phyloP scores from a whole-genome alignment of 2,797 vertebrate genomes.

The Antennarius maculatus region DNA sequence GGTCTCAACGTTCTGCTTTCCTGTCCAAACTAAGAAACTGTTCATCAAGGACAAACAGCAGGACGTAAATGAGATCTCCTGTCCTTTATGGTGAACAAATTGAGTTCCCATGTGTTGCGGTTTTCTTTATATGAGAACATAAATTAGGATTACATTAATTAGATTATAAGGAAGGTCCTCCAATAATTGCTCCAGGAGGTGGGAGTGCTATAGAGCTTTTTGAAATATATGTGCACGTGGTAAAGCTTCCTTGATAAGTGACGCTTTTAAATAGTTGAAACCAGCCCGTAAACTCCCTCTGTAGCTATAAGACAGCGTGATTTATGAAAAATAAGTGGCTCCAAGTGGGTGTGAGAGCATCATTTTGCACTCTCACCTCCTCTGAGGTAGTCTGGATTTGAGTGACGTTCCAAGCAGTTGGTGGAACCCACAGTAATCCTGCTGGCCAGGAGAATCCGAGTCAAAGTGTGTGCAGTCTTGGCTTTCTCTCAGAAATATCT shows the following conservation, averaged over 20 bases:
- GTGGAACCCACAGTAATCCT: no score
- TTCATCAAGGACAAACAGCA: slow-evolving; percentile 6
- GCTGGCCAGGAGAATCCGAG: no score
- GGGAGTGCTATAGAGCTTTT: slow-evolving; percentile 2
- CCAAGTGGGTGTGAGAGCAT: background rate
- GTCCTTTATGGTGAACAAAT: slow-evolving; percentile 42
- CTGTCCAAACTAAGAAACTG: no score
- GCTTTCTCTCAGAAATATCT: slow-evolving; percentile 7
- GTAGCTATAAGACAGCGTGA: no score
- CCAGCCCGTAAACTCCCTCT: no score
- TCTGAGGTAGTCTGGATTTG: background rate
- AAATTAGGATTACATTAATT: slow-evolving; percentile 38
- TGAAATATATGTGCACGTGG: background rate
- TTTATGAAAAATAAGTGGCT: background rate
- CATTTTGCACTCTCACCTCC: background rate
- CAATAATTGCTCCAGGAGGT: background rate
- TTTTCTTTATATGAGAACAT: slow-evolving; percentile 28
- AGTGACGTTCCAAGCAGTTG: background rate
- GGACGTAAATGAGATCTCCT: slow-evolving; percentile 29
- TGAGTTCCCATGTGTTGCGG: slow-evolving; percentile 25
- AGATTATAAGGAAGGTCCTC: slow-evolving; percentile 1
- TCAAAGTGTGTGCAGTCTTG: background rate
- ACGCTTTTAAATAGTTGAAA: background rate
- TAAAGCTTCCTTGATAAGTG: background rate
- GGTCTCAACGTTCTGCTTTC: no score